Base-by-base conservation (phyloP, 1,140 invertebrate species). In the Cydia strobilella region DNA sequence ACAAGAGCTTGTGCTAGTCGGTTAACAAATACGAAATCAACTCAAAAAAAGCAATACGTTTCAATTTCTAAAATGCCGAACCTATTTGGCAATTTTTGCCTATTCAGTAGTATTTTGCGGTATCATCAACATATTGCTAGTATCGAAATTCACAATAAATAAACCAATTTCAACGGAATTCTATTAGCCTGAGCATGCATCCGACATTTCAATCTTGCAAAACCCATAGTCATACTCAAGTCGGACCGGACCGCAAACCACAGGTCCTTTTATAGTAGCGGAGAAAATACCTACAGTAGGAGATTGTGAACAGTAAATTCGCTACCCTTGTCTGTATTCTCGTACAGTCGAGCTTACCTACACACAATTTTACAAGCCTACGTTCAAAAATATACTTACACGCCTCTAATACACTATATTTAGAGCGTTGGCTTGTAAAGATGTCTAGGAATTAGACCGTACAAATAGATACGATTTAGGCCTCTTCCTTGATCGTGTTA, bases 141-240 rank as follows among this genome's bases (percentile, higher is more conserved):
- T 23, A 59, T 12, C 54, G 10, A 59, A 59, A 59, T 59, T 10
- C 48, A 18, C 48, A 1, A 59, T 59, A 59, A 59, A 18, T 15
- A n/a, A 59, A 59, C 54, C 54, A 59, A 59, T 59, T 59, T 76
- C 74, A 78, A 78, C 72, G 73, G 80, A 81, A 75, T 73, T 59
- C 54, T 59, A 59, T 59, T 59, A 59, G 20, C 54, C 54, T 23
- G 20, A 27, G 63, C 74, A 74, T 88, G 87, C 75, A 77, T 76
- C 78, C 63, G 85, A 89, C 86, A 74, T 86, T 84, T 85, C 83
- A 82, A 89, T 89, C 79, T 74, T 54, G 51, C 73, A 83, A 84
- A 87, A 85, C 77, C 66, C 74, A 81, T 72, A 87, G 84, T 86
- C 86, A 89, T 80, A 81, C 54, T 3, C 20, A 59, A 23, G 48